These are phyloP conservation scores for Nebria salina DNA, from an alignment of 2,888 invertebrate species.

Conservation along the genomic window DNA sequence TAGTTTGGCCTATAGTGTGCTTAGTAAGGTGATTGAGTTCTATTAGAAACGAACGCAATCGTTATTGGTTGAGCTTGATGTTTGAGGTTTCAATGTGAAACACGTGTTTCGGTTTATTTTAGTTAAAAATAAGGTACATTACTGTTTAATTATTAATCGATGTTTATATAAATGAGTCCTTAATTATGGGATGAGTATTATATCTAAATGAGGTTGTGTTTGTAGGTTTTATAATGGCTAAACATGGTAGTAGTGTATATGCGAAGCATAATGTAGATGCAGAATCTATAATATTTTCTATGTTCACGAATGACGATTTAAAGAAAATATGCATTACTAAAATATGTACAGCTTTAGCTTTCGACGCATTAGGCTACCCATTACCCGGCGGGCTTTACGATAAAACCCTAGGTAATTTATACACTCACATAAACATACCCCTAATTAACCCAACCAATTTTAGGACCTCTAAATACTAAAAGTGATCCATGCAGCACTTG, in stretches of 20 bases:
- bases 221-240: conserved; percentile 20
- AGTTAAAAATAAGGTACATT: not conserved
- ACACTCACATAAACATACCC: conserved; percentile 6
- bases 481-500: conserved; percentile 85
- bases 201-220: not conserved
- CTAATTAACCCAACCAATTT: not conserved
- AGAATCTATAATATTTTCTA: conserved; percentile 68
- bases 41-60: too few species aligned
- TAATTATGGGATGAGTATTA: not conserved
- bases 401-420: conserved; percentile 73
- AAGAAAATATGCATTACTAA: conserved; percentile 82
- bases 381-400: conserved; percentile 91
- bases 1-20: too few species aligned
- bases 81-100: not conserved
- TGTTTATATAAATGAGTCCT: not conserved
- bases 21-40: too few species aligned
- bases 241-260: conserved; percentile 10
- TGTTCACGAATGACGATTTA: conserved; percentile 82
- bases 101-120: not conserved
- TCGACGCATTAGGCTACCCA: conserved; percentile 86
- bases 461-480: conserved; percentile 70
- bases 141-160: not conserved
- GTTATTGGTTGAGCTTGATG: not conserved
- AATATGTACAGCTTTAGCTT: conserved; percentile 79
- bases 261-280: conserved; percentile 37